Conservation (phyloP, 2,113 vertebrate genomes). For the Brienomyrus longianalis region DNA sequence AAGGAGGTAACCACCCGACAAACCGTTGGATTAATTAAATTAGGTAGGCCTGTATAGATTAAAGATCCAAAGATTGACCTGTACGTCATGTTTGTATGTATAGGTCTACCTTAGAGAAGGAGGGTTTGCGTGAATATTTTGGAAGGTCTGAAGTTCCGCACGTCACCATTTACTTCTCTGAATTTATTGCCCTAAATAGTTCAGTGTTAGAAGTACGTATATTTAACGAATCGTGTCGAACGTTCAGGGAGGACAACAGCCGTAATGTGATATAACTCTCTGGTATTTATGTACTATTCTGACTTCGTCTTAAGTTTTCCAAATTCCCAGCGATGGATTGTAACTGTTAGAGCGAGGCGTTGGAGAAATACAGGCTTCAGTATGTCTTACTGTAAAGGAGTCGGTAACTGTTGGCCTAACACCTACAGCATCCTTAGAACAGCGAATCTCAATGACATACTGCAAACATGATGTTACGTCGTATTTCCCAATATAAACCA, state of each 20-base stretch:
- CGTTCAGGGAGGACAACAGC: neutral
- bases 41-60: neutral
- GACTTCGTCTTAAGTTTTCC: neutral
- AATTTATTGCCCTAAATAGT: neutral
- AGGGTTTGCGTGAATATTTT: neutral
- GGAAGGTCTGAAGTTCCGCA: neutral
- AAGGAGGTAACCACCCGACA: neutral
- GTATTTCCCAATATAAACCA: neutral
- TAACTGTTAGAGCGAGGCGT: neutral
- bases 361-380: neutral
- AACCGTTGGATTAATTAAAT: neutral
- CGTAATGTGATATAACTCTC: neutral
- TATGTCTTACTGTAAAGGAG: neutral
- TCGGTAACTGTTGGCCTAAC: neutral
- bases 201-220: neutral
- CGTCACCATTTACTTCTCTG: neutral
- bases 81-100: neutral
- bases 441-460: neutral
- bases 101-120: neutral
- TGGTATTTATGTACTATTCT: neutral
- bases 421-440: neutral
- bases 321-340: neutral
- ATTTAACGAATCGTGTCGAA: neutral
- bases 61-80: neutral
- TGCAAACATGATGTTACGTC: neutral